Evolutionary conservation across 2,888 invertebrate genomes (phyloP), one percentile per base, ranked within the genome.

Genomic region (Bombylius major): DNA sequence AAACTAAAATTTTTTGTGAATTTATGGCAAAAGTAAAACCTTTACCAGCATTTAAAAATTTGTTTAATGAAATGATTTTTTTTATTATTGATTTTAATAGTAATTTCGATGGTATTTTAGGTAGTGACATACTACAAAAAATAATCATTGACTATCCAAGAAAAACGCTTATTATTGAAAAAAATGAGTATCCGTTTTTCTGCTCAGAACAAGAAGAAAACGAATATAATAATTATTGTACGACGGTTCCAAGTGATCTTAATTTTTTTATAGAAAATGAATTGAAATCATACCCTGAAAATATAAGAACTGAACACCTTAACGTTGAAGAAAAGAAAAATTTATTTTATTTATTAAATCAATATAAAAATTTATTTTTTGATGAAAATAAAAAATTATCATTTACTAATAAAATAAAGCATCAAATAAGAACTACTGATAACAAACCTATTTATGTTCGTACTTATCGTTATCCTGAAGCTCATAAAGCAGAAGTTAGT

Each of bases 361-460:
- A 55, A 44, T 47, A 36, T 34, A 45, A 12, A 45, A 14, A 45
- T 14, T 12, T 45, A n/a, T 57, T 57, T 23, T 57, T 48, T 39
- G 47, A 54, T 33, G 54, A 57, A 32, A 42, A 23, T 8, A 47
- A 53, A 11, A 13, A 54, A 8, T 48, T 54, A 5, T 47, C 49
- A 3, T 58, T 58, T 32, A 58, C 58, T 1, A 46, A 56, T 32
- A 47, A 53, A 46, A 56, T 56, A 32, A 58, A 56, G 42, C 48
- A 58, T n/a, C 47, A 50, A 47, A 53, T 58, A 12, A 56, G 47
- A 31, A 58, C 58, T 2, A 31, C n/a, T 47, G 44, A 53, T 23
- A 53, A 58, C 42, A 54, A 52, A 14, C 59, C 56, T 3, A 56
- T 60, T 36, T 58, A 60, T 48, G 49, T 51, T 1, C 57, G 54